Evolutionary conservation across 2,888 invertebrate species (phyloP), one percentile per base, ranked within the genome.

Genomic region (Pardosa pseudoannulata): DNA sequence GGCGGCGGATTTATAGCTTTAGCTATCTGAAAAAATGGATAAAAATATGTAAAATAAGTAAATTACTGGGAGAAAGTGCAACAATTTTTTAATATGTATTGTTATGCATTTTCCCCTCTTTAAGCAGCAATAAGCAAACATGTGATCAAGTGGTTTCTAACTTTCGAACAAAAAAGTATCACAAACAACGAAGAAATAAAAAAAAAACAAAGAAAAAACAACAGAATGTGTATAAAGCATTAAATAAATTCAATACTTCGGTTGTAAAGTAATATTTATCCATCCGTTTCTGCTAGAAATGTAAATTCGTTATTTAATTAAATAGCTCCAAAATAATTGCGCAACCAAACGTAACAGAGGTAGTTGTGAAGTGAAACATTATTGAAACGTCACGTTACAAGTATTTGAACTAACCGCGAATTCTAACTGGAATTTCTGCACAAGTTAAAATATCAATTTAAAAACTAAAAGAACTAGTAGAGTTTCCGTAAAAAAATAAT

Each of bases 1-100:
- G 74, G 50, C 9, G 68, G 74, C 6, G 80, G 73, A 74, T 80
- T 73, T 9, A 80, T 11, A n/a, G 74, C 32, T 13, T 19, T 41
- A 19, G 80, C 23, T 64, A 73, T 36, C 80, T 80, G 11, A 32
- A 67, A 36, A 19, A 28, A 28, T n/a, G n/a, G n/a, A n/a, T n/a
- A n/a, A n/a, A n/a, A n/a, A n/a, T n/a, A n/a, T n/a, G n/a, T n/a
- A n/a, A n/a, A n/a, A n/a, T n/a, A n/a, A n/a, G n/a, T n/a, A n/a
- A n/a, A n/a, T n/a, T n/a, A n/a, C n/a, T n/a, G n/a, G n/a, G n/a
- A n/a, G n/a, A n/a, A n/a, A n/a, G n/a, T n/a, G n/a, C n/a, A n/a
- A n/a, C n/a, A n/a, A n/a, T n/a, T n/a, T n/a, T n/a, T n/a, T n/a
- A n/a, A n/a, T n/a, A n/a, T n/a, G n/a, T n/a, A n/a, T n/a, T n/a